Base-by-base conservation (phyloP, 2,888 invertebrate genomes). In the Subacronicta megacephala region DNA sequence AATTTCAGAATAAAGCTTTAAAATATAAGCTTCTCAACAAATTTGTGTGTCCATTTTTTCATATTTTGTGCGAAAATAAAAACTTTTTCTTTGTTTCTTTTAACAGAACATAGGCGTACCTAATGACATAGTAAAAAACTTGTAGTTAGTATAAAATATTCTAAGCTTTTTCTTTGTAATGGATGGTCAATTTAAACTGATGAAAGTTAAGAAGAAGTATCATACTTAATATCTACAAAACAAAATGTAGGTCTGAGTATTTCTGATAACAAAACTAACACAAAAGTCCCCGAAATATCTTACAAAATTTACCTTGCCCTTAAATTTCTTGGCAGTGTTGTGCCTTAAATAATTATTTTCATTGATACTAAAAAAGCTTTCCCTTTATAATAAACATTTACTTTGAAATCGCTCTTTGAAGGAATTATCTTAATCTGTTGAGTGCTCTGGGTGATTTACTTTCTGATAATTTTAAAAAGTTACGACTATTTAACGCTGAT, bases 401-500 rank as follows among this genome's bases (percentile, higher is more conserved):
- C 40, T 55, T 51, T 43, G 31, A 49, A 60, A 55, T 62, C 20
- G 45, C 41, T 53, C 44, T 60, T 53, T 60, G 41, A 60, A 33
- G 44, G 16, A 45, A 72, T 75, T 63, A 63, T 75, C 41, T 10
- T 41, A 63, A 63, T 72, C 72, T 62, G 57, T 63, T 58, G 57
- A 75, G 60, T 49, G 60, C 50, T 62, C 38, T 13, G 6, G 26
- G 55, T 57, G 62, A 63, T 71, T 58, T 58, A 67, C 46, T 55
- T 43, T 42, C 31, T 40, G 16, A 35, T 62, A 51, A 66, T 50
- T 55, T 41, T n/a, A 20, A 66, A 63, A 62, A 60, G 45, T 55
- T 57, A 50, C 52, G 52, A 66, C 43, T 47, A 29, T 46, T 56
- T 12, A 2, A 16, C 45, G 38, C 50, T 44, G 51, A 58, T 40